A percentile compares a stretch with the other conserved stretches of the same genome.
These are phyloP conservation scores for Oenanthe oenanthe DNA, from an alignment of 2,113 vertebrate genomes.

Conservation along the genomic window DNA sequence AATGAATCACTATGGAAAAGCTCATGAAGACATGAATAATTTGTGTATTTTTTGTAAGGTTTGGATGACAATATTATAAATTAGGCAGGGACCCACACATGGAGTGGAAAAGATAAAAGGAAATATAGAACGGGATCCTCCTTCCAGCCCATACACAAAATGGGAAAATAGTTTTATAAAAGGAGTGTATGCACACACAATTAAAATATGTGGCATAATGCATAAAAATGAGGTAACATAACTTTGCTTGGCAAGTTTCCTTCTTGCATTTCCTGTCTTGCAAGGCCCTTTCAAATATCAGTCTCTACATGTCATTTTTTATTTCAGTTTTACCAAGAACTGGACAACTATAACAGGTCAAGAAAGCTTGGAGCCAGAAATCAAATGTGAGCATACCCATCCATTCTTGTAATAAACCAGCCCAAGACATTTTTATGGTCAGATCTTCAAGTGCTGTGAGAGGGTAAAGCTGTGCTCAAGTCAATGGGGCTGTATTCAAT, in stretches of 20 bases:
- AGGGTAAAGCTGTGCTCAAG: constrained; percentile 11
- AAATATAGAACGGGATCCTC: not conserved
- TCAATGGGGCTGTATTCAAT: constrained; percentile 47
- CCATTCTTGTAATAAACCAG: constrained; percentile 18
- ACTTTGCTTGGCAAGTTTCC: not conserved
- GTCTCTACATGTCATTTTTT: not conserved
- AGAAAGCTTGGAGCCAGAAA: constrained; percentile 5
- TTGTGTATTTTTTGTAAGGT: constrained; percentile 6
- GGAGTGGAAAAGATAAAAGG: not conserved
- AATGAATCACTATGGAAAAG: constrained; percentile 25
- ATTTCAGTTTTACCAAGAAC: not conserved
- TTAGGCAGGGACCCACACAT: not conserved
- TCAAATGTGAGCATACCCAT: not conserved
- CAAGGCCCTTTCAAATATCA: not conserved
- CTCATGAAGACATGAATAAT: constrained; percentile 15
- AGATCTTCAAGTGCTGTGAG: not conserved
- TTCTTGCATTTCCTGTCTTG: not conserved
- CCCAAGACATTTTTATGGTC: constrained; percentile 3
- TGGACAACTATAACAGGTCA: not conserved
- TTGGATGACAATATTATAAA: not conserved
- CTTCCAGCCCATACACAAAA: not conserved
- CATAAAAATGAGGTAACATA: not conserved
- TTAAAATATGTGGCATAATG: not conserved
- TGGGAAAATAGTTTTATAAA: not conserved
- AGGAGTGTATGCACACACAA: rapidly evolving